Evolutionary conservation across 2,888 invertebrate genomes (phyloP), one percentile per base, ranked within the genome.

Genomic region (Apodemia mormo): DNA sequence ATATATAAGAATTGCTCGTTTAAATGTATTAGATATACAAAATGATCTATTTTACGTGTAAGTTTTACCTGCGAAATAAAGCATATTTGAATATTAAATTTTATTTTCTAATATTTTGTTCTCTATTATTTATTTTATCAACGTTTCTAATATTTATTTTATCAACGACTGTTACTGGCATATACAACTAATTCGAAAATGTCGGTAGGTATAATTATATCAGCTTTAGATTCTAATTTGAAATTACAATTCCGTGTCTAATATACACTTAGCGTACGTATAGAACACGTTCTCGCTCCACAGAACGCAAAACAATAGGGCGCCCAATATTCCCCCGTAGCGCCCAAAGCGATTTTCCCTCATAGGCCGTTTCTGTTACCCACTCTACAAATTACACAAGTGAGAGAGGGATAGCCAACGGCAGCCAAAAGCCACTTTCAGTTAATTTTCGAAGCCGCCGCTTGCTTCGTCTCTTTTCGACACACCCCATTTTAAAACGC

Each of bases 301-400:
- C 79, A 80, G 88, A 84, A 86, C 85, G 83, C 87, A 89, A 91
- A 92, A 92, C 92, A 92, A 92, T 90, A 84, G 92, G 92, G 90
- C 86, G 88, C 89, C 89, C 85, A 87, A 82, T 33, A 33, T 33
- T 33, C 33, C 33, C 33, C 33, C 33, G 33, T 33, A 33, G 33
- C 33, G 33, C 33, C 33, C 33, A 33, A 33, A 33, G 33, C 33
- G 33, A 33, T 85, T 87, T 88, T 87, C 84, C 86, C 84, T 84
- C 77, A 77, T 80, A 75, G 72, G 33, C 80, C 78, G 66, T 89
- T 86, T 77, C 79, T 76, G 74, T 89, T 80, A 67, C 79, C 76
- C 83, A 71, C 69, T 73, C 70, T 70, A 66, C 56, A 67, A 68
- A 54, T 70, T 64, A 68, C 70, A 71, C 74, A 73, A 76, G 86